phyloP scores from a whole-genome alignment of 2,797 vertebrate genomes.

The Euthynnus affinis region DNA sequence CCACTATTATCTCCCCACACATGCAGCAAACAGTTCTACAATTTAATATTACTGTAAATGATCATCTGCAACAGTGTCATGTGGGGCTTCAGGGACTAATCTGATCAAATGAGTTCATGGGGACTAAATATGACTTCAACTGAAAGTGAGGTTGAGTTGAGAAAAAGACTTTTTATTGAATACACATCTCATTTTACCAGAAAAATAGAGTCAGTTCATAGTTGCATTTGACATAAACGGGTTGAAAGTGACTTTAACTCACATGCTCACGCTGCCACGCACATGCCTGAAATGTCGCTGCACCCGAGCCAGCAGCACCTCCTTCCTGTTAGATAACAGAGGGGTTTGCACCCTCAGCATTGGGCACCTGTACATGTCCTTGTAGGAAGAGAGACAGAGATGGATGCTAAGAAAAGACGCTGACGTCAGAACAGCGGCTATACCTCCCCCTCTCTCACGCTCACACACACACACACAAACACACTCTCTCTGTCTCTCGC shows the following conservation, averaged over 20 bases:
- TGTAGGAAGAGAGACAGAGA: conserved; percentile 44
- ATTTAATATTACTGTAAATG: conserved; percentile 13
- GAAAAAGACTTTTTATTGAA: not conserved
- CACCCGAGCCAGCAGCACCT: conserved; percentile 15
- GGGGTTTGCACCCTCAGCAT: conserved; percentile 61
- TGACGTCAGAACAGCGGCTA: conserved; percentile 54
- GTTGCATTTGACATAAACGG: not conserved
- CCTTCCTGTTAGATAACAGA: conserved; percentile 37
- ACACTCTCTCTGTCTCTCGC: not conserved
- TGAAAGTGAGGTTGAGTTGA: not conserved
- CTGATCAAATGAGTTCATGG: conserved; percentile 13
- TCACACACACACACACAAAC: conserved; percentile 5
- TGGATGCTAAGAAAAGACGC: conserved; percentile 62
- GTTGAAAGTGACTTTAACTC: conserved; percentile 38
- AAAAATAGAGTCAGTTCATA: not conserved
- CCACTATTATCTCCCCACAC: not conserved
- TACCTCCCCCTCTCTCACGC: conserved; percentile 1
- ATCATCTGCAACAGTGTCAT: conserved; percentile 17
- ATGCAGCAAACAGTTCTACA: conserved; percentile 15
- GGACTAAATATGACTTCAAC: conserved; percentile 12
- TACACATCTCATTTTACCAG: not conserved
- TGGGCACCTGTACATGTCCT: conserved; percentile 64
- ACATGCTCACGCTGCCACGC: conserved; percentile 4
- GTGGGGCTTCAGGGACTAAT: conserved; percentile 30
- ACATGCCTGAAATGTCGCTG: conserved; percentile 19